Evolutionary conservation across 1,140 invertebrate species (phyloP).

Genomic region (Tetramorium simillimum): DNA sequence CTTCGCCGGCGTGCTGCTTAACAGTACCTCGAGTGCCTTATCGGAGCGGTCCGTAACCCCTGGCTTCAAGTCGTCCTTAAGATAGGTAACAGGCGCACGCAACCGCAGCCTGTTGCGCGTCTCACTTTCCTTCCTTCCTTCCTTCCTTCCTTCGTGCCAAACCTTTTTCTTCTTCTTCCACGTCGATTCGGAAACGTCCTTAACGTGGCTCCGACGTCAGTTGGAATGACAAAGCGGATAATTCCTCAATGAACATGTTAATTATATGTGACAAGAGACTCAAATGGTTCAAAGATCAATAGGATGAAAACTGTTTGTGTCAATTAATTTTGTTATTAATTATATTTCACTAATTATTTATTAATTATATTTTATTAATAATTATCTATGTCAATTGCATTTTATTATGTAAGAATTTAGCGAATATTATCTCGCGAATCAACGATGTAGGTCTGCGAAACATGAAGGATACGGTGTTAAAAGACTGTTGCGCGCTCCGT

Average conservation of each 20-base stretch:
- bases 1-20: slow-evolving; percentile 65
- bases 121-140: not conserved
- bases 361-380: not conserved
- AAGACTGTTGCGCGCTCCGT: not conserved
- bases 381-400: not conserved
- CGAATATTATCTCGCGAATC: not conserved
- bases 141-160: not conserved
- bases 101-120: slow-evolving; percentile 56
- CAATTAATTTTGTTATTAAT: too few species aligned
- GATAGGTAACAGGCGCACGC: slow-evolving; percentile 50
- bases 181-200: not conserved
- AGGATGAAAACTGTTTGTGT: too few species aligned
- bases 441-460: not conserved
- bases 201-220: not conserved
- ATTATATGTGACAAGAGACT: not conserved
- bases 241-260: not conserved
- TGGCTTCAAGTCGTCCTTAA: slow-evolving; percentile 54
- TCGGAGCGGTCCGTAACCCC: slow-evolving; percentile 48
- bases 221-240: not conserved
- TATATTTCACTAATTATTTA: too few species aligned
- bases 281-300: too few species aligned
- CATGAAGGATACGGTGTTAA: not conserved
- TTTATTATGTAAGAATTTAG: not conserved
- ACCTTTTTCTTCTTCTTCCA: not conserved
- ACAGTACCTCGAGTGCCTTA: slow-evolving; percentile 72